These are phyloP conservation scores for Merodon equestris DNA, from an alignment of 2,888 invertebrate species.

Conservation along the genomic window DNA sequence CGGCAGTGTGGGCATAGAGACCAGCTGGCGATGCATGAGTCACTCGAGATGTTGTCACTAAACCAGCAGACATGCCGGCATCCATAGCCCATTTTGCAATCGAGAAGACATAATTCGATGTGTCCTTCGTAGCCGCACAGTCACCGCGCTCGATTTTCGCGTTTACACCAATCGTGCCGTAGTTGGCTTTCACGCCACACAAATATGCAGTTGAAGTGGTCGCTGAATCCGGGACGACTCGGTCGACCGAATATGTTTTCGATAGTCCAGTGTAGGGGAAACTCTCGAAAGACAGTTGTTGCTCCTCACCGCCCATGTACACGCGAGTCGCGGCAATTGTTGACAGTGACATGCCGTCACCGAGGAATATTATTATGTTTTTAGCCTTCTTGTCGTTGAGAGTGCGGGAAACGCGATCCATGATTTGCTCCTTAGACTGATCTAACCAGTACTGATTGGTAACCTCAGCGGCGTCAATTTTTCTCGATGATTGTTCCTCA, in stretches of 20 bases:
- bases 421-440: slow-evolving; percentile 71
- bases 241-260: slow-evolving; percentile 86
- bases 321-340: slow-evolving; percentile 89
- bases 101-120: slow-evolving; percentile 82
- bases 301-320: slow-evolving; percentile 88
- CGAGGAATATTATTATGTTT: slow-evolving; percentile 90
- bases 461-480: slow-evolving; percentile 69
- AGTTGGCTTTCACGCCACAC: slow-evolving; percentile 88
- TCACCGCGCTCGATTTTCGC: slow-evolving; percentile 83
- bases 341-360: slow-evolving; percentile 92
- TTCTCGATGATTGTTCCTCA: slow-evolving; percentile 2
- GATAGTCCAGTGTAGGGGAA: slow-evolving; percentile 87
- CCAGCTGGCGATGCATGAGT: slow-evolving; percentile 89
- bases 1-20: slow-evolving; percentile 83
- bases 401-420: slow-evolving; percentile 73
- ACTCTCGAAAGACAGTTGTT: slow-evolving; percentile 85
- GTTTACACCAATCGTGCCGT: slow-evolving; percentile 87
- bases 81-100: slow-evolving; percentile 86
- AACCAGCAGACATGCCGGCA: slow-evolving; percentile 82
- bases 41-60: slow-evolving; percentile 88
- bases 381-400: slow-evolving; percentile 81
- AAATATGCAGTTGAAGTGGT: slow-evolving; percentile 90
- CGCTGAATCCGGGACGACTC: slow-evolving; percentile 89
- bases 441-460: slow-evolving; percentile 74
- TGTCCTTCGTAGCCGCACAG: slow-evolving; percentile 82